phyloP scores from a whole-genome alignment of 2,888 invertebrate genomes.

The Drosophila mercatorum region DNA sequence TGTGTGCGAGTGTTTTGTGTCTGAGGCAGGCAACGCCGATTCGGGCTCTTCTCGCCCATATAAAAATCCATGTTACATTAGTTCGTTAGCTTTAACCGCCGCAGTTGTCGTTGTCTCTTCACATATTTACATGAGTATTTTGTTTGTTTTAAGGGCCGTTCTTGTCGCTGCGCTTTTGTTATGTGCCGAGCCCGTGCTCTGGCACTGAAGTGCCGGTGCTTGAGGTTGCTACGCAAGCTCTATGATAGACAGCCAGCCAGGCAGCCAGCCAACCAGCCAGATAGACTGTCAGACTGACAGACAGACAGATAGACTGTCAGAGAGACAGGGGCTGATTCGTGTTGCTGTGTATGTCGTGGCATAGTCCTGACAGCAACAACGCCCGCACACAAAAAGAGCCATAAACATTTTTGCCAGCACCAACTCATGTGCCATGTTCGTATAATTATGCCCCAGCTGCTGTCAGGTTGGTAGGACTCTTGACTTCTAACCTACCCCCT shows the following conservation, averaged over 20 bases:
- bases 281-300: constrained; percentile 7
- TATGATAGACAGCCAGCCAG: not conserved
- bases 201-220: constrained; percentile 65
- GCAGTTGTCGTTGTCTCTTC: constrained; percentile 32
- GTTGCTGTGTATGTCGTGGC: constrained; percentile 43
- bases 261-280: not conserved
- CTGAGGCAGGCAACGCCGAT: constrained; percentile 62
- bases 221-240: constrained; percentile 61
- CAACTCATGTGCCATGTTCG: constrained; percentile 56
- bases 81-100: constrained; percentile 70
- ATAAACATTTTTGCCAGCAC: constrained; percentile 56
- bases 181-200: constrained; percentile 42
- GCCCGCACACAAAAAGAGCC: constrained; percentile 40
- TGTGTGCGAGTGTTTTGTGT: not conserved
- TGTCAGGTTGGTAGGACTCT: constrained; percentile 50
- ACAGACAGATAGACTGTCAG: not conserved
- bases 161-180: constrained; percentile 70
- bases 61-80: constrained; percentile 79
- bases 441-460: constrained; percentile 69
- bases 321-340: constrained; percentile 18
- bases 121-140: constrained; percentile 36
- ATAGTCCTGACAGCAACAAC: constrained; percentile 34
- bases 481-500: constrained; percentile 37
- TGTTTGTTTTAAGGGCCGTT: constrained; percentile 44
- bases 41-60: constrained; percentile 66